phyloP scores from a whole-genome alignment of 2,797 vertebrate genomes.

The Thaleichthys pacificus region DNA sequence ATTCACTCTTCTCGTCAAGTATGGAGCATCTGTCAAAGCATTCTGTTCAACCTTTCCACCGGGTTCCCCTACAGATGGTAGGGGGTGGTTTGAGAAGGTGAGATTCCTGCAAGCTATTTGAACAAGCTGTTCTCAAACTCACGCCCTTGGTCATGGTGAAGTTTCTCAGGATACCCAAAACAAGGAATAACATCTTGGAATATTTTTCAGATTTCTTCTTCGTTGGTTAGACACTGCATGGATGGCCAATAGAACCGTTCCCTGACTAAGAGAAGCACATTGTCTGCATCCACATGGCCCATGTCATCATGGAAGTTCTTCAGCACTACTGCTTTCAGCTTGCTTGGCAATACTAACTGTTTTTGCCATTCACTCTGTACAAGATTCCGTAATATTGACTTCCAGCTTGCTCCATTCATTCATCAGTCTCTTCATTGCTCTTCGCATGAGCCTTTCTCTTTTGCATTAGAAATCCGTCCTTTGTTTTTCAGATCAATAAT shows the following conservation, averaged over 20 bases:
- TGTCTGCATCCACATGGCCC: slow-evolving; percentile 24
- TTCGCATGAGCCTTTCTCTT: slow-evolving; percentile 7
- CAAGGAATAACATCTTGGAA: slow-evolving; percentile 21
- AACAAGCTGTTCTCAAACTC: slow-evolving; percentile 27
- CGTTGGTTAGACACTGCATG: slow-evolving; percentile 9
- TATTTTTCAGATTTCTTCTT: slow-evolving; percentile 1
- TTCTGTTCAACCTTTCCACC: background rate
- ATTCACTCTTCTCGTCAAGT: slow-evolving; percentile 7
- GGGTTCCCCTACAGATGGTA: slow-evolving; percentile 20
- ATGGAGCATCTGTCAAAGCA: background rate
- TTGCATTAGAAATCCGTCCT: slow-evolving; percentile 13
- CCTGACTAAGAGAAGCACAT: slow-evolving; percentile 9
- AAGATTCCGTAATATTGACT: slow-evolving; percentile 14
- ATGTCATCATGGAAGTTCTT: slow-evolving; percentile 21
- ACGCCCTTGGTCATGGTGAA: slow-evolving; percentile 12
- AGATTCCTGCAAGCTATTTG: slow-evolving; percentile 24
- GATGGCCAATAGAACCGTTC: slow-evolving; percentile 2
- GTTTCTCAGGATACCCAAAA: slow-evolving; percentile 24
- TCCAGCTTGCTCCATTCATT: slow-evolving; percentile 21
- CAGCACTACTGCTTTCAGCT: slow-evolving; percentile 12
- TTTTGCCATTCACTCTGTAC: slow-evolving; percentile 3
- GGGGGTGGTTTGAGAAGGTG: slow-evolving; percentile 18
- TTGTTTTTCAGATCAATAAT: background rate
- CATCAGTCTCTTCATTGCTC: slow-evolving; percentile 2
- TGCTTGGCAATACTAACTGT: slow-evolving; percentile 13